These are phyloP conservation scores for Stenodema calcarata DNA, from an alignment of 2,888 invertebrate species.

Conservation along the genomic window DNA sequence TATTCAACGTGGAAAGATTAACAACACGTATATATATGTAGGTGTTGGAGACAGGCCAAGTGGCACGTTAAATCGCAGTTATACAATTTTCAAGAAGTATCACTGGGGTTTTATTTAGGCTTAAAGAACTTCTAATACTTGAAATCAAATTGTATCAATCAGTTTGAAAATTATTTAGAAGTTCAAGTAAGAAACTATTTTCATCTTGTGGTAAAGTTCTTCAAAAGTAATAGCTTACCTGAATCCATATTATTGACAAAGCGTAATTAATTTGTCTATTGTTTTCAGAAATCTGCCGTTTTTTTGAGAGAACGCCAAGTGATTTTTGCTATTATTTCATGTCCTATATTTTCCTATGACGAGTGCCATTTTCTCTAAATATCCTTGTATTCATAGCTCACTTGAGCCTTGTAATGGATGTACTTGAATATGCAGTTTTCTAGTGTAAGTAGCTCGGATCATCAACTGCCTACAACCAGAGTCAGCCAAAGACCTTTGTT, in stretches of 20 bases:
- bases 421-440: background rate
- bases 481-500: too few species aligned
- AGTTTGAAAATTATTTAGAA: background rate
- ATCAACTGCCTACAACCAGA: background rate
- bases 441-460: background rate
- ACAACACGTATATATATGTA: too few species aligned
- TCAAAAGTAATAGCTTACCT: background rate
- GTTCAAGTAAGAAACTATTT: too few species aligned
- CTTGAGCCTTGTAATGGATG: background rate
- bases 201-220: too few species aligned
- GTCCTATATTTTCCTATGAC: background rate
- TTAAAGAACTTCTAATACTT: too few species aligned
- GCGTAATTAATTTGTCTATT: background rate
- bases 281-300: background rate
- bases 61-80: too few species aligned
- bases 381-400: background rate
- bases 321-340: background rate
- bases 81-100: too few species aligned
- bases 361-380: background rate
- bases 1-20: too few species aligned
- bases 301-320: background rate
- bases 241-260: background rate
- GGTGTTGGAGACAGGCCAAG: too few species aligned
- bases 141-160: background rate
- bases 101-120: too few species aligned